phyloP scores from a whole-genome alignment of 2,888 invertebrate genomes.

The Epiblema foenella region DNA sequence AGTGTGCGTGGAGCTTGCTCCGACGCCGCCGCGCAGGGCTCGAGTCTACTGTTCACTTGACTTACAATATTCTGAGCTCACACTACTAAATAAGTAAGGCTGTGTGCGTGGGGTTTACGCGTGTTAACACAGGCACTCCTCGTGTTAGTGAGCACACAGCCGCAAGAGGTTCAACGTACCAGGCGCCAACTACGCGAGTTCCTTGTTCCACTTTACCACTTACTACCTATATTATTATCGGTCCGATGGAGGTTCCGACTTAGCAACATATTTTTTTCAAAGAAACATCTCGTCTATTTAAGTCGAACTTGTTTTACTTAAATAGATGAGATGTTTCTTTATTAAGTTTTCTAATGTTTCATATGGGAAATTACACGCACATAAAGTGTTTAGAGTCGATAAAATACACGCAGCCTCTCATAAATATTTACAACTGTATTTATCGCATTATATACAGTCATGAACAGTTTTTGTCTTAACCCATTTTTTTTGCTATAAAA shows the following conservation, averaged over 20 bases:
- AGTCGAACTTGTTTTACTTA: slow-evolving; percentile 20
- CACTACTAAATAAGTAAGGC: slow-evolving; percentile 1
- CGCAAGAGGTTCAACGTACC: slow-evolving; percentile 80
- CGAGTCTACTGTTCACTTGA: slow-evolving; percentile 28
- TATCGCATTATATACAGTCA: neutral
- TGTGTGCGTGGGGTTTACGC: slow-evolving; percentile 39
- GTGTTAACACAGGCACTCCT: slow-evolving; percentile 42
- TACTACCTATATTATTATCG: slow-evolving; percentile 83
- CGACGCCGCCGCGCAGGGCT: slow-evolving; percentile 17
- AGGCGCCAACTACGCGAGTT: slow-evolving; percentile 82
- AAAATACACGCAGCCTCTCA: neutral
- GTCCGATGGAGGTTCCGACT: slow-evolving; percentile 77
- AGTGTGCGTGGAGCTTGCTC: slow-evolving; percentile 48
- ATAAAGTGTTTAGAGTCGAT: neutral
- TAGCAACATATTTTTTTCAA: slow-evolving; percentile 58
- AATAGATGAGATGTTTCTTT: no score
- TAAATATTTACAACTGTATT: slow-evolving; percentile 1
- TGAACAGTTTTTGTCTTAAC: neutral
- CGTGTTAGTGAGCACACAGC: slow-evolving; percentile 56
- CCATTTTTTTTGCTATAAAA: no score
- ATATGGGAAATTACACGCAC: neutral
- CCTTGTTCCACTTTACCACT: slow-evolving; percentile 84
- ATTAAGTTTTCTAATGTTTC: slow-evolving; percentile 15
- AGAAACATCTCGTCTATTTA: slow-evolving; percentile 55
- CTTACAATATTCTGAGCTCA: slow-evolving; percentile 30